Evolutionary conservation across 2,113 vertebrate species (phyloP).

Genomic region (Peromyscus polionotus): DNA sequence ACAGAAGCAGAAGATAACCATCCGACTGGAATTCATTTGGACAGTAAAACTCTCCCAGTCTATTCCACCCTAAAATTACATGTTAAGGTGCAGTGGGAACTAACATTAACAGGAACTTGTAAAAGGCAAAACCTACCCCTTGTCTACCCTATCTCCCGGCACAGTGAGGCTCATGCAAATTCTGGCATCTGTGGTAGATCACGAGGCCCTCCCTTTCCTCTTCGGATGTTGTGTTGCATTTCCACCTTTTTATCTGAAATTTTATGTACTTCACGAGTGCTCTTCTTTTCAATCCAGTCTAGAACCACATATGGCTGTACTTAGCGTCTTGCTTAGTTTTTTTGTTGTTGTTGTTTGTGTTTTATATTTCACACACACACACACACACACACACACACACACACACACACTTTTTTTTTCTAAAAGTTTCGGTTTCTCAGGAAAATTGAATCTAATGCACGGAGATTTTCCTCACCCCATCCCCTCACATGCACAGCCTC

Average conservation of each 20-base stretch:
- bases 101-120: constrained; percentile 48
- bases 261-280: neutral
- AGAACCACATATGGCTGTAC: neutral
- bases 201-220: constrained; percentile 24
- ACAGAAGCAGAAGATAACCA: neutral
- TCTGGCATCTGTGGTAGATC: neutral
- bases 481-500: too few relatives aligned
- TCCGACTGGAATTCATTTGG: neutral
- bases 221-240: neutral
- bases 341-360: neutral
- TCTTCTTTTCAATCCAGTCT: neutral
- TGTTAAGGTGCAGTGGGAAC: neutral
- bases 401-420: neutral
- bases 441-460: neutral
- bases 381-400: too few relatives aligned
- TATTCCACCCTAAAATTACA: constrained; percentile 28
- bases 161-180: constrained; percentile 51
- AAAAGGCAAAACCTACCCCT: neutral
- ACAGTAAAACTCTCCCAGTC: neutral
- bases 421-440: neutral
- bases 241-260: neutral
- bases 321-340: neutral
- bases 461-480: neutral
- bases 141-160: neutral
- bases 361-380: neutral